Conservation (phyloP, 2,888 invertebrate species). For the Zaprionus lineosus region DNA sequence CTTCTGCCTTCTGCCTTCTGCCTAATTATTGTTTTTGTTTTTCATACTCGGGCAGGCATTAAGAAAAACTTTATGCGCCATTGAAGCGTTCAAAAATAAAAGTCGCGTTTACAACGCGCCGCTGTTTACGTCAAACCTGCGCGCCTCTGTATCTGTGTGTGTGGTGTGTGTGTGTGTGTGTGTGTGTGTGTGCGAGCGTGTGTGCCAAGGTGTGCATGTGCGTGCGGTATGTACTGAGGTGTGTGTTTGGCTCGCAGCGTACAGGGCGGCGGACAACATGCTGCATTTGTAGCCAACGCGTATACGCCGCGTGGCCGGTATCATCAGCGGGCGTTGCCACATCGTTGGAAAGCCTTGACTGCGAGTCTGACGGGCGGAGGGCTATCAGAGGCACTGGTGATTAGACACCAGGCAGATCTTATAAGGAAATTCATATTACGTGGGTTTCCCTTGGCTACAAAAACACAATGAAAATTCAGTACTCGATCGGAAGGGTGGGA, state of each 20-base stretch:
- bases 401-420: too few species aligned
- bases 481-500: too few species aligned
- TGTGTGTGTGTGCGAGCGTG: conserved; percentile 3
- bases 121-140: conserved; percentile 63
- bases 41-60: conserved; percentile 77
- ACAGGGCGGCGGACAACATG: conserved; percentile 14
- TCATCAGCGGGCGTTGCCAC: conserved; percentile 54
- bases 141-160: conserved; percentile 3
- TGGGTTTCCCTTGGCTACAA: too few species aligned
- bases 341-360: conserved; percentile 14
- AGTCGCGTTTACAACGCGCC: conserved; percentile 60
- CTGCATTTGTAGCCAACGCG: conserved; percentile 64
- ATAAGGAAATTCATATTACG: too few species aligned
- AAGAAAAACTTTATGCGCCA: conserved; percentile 77
- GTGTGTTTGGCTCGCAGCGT: conserved; percentile 47
- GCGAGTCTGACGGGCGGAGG: neutral
- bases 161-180: conserved; percentile 9
- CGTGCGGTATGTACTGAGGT: conserved; percentile 38
- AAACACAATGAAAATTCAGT: too few species aligned
- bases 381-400: conserved; percentile 4
- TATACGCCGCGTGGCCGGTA: conserved; percentile 55
- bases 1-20: conserved; percentile 20
- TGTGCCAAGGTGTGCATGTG: conserved; percentile 16
- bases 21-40: conserved; percentile 76
- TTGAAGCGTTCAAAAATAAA: conserved; percentile 77